Evolutionary conservation across 2,113 vertebrate genomes (phyloP).

Genomic region (Ranitomeya variabilis): DNA sequence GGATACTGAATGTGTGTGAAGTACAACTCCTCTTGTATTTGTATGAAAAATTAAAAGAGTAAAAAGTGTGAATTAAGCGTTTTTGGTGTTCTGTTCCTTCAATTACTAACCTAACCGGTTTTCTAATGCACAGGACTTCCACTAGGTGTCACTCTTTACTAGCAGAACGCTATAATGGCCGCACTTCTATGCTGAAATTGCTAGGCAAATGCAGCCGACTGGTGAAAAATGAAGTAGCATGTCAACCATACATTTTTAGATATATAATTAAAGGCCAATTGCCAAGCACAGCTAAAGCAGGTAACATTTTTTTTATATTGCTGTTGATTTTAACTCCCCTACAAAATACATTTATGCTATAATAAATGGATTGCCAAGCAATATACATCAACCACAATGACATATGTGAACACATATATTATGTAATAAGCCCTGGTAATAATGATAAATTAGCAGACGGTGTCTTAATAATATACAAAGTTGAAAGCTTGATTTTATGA

Average conservation of each 20-base stretch:
- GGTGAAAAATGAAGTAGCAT: slow-evolving; percentile 63
- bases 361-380: slow-evolving; percentile 23
- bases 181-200: slow-evolving; percentile 58
- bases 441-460: slow-evolving; percentile 13
- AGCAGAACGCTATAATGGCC: slow-evolving; percentile 57
- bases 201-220: slow-evolving; percentile 55
- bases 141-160: slow-evolving; percentile 80
- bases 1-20: background rate
- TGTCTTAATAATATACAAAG: background rate
- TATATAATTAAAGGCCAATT: slow-evolving; percentile 64
- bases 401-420: slow-evolving; percentile 9
- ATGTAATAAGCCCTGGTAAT: slow-evolving; percentile 4
- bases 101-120: background rate
- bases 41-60: background rate
- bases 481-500: background rate
- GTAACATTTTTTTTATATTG: slow-evolving; percentile 64
- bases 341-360: slow-evolving; percentile 10
- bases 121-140: slow-evolving; percentile 52
- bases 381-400: background rate
- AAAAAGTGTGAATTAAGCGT: background rate
- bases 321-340: slow-evolving; percentile 55
- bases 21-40: background rate
- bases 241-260: slow-evolving; percentile 58
- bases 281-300: slow-evolving; percentile 62
- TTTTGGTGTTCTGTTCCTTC: background rate